Base-by-base conservation (phyloP, 2,888 invertebrate genomes). In the Pterostichus madidus region DNA sequence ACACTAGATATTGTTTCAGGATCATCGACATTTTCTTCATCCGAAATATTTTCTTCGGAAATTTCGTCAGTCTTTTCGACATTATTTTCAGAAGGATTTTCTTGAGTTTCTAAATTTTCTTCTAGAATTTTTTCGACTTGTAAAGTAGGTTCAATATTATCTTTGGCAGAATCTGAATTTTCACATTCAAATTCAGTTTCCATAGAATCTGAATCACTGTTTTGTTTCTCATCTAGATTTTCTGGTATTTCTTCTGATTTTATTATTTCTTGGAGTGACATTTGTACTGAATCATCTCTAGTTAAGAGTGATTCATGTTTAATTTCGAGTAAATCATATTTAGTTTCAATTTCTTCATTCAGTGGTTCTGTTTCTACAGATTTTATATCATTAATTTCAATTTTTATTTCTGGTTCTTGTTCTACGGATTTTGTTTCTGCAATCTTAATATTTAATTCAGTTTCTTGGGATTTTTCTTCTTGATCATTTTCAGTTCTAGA, bases 161-260 rank as follows among this genome's bases (percentile, higher is more conserved):
- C 4, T 71, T 35, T 35, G 17, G 44, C 11, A 35, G 24, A 24
- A 24, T n/a, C n/a, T n/a, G n/a, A n/a, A n/a, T n/a, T n/a, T n/a
- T n/a, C n/a, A n/a, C 31, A 71, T 73, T 73, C 52, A 5, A n/a
- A 3, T 53, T 49, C 53, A 7, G 39, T 53, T 31, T 76, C 52
- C 15, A 53, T 13, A 7, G 17, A 5, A 0, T 59, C 4, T 24
- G 17, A 5, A 11, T 17, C 31, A 59, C 10, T 31, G 31, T 59
- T 59, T 59, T 24, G 11, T 8, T 17, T 24, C 31, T 59, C 59
- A 24, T 7, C 53, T 56, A 15, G 8, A 3, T 56, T 13, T 13
- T 49, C 49, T 1, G 49, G 0, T 5, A 11, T 49, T 13, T 49
- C 13, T 49, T 49, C 49, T n/a, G n/a, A 0, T n/a, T 49, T 49